These are phyloP conservation scores for Pristionchus entomophagus DNA, from an alignment of 2,888 invertebrate genomes.

Conservation along the genomic window DNA sequence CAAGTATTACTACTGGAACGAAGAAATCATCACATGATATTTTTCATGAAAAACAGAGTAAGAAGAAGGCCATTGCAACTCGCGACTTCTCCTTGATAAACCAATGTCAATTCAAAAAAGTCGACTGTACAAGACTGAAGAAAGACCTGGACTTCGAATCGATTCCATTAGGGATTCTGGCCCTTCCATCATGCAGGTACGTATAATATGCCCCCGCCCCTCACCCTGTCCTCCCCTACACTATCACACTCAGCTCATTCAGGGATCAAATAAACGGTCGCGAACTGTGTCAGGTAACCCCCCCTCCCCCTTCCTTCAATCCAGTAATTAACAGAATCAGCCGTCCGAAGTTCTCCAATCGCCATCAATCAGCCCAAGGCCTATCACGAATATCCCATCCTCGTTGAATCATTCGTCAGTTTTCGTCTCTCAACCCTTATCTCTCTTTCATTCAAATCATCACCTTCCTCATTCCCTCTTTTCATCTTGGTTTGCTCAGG, in stretches of 20 bases:
- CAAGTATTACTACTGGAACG: neutral
- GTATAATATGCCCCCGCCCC: neutral
- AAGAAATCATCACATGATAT: constrained; percentile 42
- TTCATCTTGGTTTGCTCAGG: neutral
- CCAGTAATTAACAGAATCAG: constrained; percentile 12
- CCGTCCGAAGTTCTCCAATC: constrained; percentile 30
- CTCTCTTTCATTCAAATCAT: neutral
- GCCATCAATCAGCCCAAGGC: constrained; percentile 20
- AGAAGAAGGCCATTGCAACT: neutral
- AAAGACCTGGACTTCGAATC: constrained; percentile 21
- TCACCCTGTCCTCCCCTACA: neutral
- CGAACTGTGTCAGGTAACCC: constrained; percentile 18
- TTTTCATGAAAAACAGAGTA: constrained; percentile 42
- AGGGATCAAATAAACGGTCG: constrained; percentile 13
- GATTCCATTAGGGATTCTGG: constrained; percentile 32
- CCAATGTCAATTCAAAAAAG: constrained; percentile 28
- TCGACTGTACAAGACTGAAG: constrained; percentile 13
- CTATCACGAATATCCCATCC: constrained; percentile 33
- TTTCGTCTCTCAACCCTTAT: no score
- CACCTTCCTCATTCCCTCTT: neutral
- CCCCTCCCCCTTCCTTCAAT: neutral
- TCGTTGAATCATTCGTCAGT: constrained; percentile 39
- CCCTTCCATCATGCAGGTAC: constrained; percentile 6
- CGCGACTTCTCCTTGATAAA: neutral
- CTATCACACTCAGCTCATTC: neutral